phyloP scores from a whole-genome alignment of 1,140 invertebrate genomes.

The Solen grandis region DNA sequence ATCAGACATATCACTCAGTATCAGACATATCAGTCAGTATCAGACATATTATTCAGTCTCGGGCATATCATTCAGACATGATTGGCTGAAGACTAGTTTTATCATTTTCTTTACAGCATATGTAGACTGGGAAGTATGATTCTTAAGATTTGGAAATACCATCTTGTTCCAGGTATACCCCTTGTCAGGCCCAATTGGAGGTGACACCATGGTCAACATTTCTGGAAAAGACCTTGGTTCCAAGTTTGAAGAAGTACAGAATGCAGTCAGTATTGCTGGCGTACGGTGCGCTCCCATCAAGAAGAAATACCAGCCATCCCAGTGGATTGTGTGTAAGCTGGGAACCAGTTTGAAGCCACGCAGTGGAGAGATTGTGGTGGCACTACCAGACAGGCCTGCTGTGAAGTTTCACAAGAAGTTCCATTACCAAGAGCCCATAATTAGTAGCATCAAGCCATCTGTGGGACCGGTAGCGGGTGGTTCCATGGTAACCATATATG shows the following conservation, averaged over 20 bases:
- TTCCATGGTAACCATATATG: constrained; percentile 93
- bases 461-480: constrained; percentile 96
- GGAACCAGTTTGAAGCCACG: constrained; percentile 27
- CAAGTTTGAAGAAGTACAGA: constrained; percentile 93
- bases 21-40: no score
- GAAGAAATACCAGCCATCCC: constrained; percentile 89
- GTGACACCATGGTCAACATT: constrained; percentile 97
- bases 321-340: constrained; percentile 53
- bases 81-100: no score
- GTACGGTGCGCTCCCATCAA: constrained; percentile 93
- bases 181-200: constrained; percentile 95
- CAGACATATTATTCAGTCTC: no score
- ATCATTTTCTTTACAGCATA: no score
- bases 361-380: constrained; percentile 33
- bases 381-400: constrained; percentile 41
- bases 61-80: no score
- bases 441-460: constrained; percentile 90
- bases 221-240: constrained; percentile 97
- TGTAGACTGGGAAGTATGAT: no score
- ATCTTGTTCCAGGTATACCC: constrained; percentile 94
- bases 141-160: no score
- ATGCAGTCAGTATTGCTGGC: constrained; percentile 94
- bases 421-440: constrained; percentile 78
- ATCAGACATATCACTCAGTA: no score
- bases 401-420: constrained; percentile 48